These are phyloP conservation scores for Pachymerium ferrugineum DNA, from an alignment of 2,888 invertebrate genomes.

Conservation along the genomic window DNA sequence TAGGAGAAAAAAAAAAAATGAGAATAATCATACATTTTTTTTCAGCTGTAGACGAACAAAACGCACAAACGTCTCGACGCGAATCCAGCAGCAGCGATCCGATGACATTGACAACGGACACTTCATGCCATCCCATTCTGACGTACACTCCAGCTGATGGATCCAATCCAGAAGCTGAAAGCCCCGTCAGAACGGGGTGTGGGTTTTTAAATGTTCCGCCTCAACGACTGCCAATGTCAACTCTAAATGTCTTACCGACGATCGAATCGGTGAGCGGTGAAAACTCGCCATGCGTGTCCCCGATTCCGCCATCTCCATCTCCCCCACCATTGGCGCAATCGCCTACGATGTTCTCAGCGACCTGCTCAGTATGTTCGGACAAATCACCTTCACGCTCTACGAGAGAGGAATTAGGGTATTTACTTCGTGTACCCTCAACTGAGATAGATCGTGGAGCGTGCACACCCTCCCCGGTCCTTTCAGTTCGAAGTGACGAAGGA, in stretches of 20 bases:
- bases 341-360: not conserved
- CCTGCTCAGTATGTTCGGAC: not conserved
- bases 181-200: not conserved
- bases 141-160: constrained; percentile 18
- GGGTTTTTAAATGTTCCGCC: constrained; percentile 17
- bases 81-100: not conserved
- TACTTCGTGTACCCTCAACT: not conserved
- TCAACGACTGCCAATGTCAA: constrained; percentile 28
- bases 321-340: constrained; percentile 30
- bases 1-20: not conserved
- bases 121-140: not conserved
- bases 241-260: constrained; percentile 34
- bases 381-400: not conserved
- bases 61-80: constrained; percentile 44
- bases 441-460: not conserved
- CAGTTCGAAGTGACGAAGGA: not conserved
- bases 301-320: constrained; percentile 43
- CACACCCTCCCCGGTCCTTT: not conserved
- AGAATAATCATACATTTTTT: constrained; percentile 30
- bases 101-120: not conserved
- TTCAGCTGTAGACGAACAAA: constrained; percentile 57
- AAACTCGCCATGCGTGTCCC: constrained; percentile 47
- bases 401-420: not conserved
- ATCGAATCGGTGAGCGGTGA: constrained; percentile 36
- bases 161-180: not conserved